Conservation (phyloP, 2,888 invertebrate genomes). For the Pseudococcus longispinus region DNA sequence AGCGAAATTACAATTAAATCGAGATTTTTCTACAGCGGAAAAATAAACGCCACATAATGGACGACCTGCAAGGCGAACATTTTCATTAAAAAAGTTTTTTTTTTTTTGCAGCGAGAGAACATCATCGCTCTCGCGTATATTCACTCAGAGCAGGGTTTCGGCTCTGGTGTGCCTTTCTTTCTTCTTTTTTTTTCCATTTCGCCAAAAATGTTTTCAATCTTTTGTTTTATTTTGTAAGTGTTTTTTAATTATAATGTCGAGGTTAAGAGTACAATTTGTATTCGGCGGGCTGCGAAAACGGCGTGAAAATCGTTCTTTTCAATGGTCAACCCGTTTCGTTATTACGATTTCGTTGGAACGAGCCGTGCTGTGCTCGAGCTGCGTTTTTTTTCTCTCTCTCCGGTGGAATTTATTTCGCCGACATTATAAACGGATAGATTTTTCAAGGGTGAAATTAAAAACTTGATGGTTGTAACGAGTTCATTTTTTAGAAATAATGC, state of each 20-base stretch:
- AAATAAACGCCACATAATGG: slow-evolving; percentile 21
- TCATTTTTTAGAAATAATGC: slow-evolving; percentile 5
- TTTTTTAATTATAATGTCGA: slow-evolving; percentile 33
- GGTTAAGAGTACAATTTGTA: slow-evolving; percentile 29
- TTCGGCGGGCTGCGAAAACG: background rate
- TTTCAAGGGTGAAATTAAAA: slow-evolving; percentile 11
- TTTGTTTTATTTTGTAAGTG: slow-evolving; percentile 35
- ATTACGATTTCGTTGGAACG: background rate
- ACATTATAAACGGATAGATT: slow-evolving; percentile 11
- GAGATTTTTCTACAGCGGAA: background rate
- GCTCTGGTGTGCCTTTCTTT: background rate
- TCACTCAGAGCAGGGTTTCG: background rate
- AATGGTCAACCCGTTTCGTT: slow-evolving; percentile 17
- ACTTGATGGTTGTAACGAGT: slow-evolving; percentile 6
- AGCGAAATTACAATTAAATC: slow-evolving; percentile 20
- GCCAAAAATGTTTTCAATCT: slow-evolving; percentile 1
- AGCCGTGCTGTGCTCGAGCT: background rate
- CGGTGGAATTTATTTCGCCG: background rate
- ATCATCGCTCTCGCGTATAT: background rate
- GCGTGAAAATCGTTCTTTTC: slow-evolving; percentile 28
- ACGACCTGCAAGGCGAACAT: slow-evolving; percentile 29
- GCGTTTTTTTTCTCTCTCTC: background rate
- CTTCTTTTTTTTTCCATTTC: background rate
- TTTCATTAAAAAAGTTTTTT: slow-evolving; percentile 30
- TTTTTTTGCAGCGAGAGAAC: background rate